A percentile compares a stretch with the other conserved stretches of the same genome.
These are phyloP conservation scores for Chiroxiphia lanceolata DNA, from an alignment of 2,797 vertebrate species.

Conservation along the genomic window DNA sequence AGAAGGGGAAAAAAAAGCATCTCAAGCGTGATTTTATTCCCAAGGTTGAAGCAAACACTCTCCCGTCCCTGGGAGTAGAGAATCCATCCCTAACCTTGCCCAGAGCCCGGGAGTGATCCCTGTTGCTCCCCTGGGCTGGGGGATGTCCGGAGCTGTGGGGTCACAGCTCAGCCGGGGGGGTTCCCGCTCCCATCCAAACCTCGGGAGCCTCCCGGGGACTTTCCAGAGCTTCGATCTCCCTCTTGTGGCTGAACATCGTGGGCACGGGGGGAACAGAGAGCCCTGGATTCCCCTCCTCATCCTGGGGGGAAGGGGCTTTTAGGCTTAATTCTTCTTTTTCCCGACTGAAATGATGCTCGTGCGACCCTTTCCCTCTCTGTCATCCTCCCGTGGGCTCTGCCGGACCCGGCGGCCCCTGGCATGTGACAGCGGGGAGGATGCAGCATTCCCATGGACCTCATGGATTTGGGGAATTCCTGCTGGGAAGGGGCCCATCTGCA, in stretches of 20 bases:
- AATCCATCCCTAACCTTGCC: neutral
- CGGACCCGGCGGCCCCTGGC: neutral
- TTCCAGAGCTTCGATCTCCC: conserved; percentile 51
- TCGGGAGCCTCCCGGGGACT: neutral
- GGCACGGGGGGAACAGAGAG: neutral
- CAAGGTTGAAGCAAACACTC: neutral
- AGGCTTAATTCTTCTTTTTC: neutral
- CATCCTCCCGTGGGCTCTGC: accelerated
- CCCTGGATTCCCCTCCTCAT: neutral
- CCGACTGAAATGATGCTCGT: neutral
- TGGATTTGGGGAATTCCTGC: neutral
- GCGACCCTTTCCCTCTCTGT: neutral
- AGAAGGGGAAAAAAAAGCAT: too few species aligned
- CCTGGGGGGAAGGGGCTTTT: neutral
- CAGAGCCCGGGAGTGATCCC: accelerated
- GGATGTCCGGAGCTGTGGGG: neutral
- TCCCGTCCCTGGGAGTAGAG: neutral
- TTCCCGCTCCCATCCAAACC: neutral
- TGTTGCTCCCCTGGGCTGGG: accelerated
- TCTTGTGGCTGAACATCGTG: conserved; percentile 19
- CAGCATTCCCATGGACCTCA: accelerated
- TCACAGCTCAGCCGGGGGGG: accelerated
- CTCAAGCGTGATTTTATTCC: neutral
- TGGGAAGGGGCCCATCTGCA: neutral
- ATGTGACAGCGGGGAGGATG: neutral